phyloP scores from a whole-genome alignment of 2,888 invertebrate species.

The Sphaerophoria taeniata region DNA sequence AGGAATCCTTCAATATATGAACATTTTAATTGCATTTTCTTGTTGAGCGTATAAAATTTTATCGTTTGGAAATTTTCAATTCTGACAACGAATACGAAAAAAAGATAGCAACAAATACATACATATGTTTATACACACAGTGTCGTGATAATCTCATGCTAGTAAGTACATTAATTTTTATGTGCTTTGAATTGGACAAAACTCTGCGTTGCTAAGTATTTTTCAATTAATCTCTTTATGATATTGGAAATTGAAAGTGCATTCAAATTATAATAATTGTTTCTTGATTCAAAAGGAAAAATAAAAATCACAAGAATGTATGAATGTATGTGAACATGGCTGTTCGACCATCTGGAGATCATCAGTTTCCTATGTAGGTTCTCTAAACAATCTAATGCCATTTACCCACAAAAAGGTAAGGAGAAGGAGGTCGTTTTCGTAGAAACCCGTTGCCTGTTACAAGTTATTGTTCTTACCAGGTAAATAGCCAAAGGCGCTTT shows the following conservation, averaged over 20 bases:
- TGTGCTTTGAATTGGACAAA: conserved; percentile 2
- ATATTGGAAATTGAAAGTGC: conserved; percentile 9
- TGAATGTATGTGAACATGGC: no score
- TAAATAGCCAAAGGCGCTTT: no score
- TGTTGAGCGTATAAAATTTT: conserved; percentile 79
- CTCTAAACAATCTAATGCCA: no score
- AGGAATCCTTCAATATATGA: conserved; percentile 75
- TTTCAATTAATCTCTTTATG: conserved; percentile 35
- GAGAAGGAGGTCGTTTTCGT: no score
- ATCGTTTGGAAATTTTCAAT: conserved; percentile 82
- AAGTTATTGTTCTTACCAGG: no score
- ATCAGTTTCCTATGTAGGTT: no score
- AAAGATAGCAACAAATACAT: conserved; percentile 34
- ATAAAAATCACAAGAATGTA: no score
- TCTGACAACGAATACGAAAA: conserved; percentile 50
- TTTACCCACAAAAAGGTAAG: no score
- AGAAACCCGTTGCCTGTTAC: no score
- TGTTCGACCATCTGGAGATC: no score
- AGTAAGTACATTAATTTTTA: conserved; percentile 7
- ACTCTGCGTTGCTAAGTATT: conserved; percentile 34
- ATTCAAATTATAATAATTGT: not conserved
- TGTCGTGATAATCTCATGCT: conserved; percentile 58
- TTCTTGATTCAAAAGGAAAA: no score
- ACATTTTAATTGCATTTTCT: conserved; percentile 75
- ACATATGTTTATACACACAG: not conserved